Evolutionary conservation across 2,888 invertebrate genomes (phyloP).

Genomic region (Metallyticus violacea): DNA sequence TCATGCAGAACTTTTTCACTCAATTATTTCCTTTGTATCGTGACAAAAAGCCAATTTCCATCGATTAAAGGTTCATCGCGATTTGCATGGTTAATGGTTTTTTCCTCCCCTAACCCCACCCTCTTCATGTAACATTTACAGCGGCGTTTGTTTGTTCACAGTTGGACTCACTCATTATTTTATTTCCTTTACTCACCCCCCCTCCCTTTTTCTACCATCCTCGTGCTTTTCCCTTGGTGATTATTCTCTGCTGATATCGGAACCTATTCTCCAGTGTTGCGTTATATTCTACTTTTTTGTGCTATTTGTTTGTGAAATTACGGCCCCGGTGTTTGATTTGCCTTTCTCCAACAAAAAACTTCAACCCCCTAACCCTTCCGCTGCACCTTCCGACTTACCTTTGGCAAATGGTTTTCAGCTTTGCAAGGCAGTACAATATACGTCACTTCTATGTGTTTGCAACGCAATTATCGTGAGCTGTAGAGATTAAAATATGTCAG

Average conservation of each 20-base stretch:
- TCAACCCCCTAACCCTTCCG: background rate
- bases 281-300: background rate
- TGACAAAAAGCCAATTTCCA: slow-evolving; percentile 31
- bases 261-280: background rate
- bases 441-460: background rate
- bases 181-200: slow-evolving; percentile 4
- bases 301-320: background rate
- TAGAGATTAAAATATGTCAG: background rate
- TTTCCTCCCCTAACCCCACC: slow-evolving; percentile 9
- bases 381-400: background rate
- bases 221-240: background rate
- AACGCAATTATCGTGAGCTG: background rate
- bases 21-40: slow-evolving; percentile 32
- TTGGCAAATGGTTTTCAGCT: background rate
- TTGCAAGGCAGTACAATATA: background rate
- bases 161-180: slow-evolving; percentile 21
- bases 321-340: background rate
- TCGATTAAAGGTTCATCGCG: slow-evolving; percentile 33
- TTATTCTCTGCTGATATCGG: background rate
- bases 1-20: slow-evolving; percentile 33
- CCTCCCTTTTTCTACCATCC: background rate
- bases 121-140: slow-evolving; percentile 11
- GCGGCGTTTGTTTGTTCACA: slow-evolving; percentile 23
- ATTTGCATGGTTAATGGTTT: slow-evolving; percentile 34
- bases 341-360: background rate